Percentiles rank a stretch among this genome's conserved stretches.
phyloP scores from a whole-genome alignment of 2,888 invertebrate species.

The Plagodis pulveraria region DNA sequence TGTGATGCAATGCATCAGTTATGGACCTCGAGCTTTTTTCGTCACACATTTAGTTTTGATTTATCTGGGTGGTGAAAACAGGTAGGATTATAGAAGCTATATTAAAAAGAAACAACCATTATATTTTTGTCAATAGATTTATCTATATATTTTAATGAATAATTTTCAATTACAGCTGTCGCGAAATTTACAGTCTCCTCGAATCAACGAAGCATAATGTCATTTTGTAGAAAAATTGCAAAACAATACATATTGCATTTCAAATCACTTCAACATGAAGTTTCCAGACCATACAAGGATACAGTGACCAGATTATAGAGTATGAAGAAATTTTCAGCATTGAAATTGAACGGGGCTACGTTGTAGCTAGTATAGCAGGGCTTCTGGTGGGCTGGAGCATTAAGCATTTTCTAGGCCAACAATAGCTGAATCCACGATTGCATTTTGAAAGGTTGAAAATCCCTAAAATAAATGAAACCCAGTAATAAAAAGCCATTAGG shows the following conservation, averaged over 20 bases:
- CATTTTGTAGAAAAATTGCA: conserved; percentile 69
- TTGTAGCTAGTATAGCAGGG: too few species aligned
- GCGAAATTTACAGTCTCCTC: conserved; percentile 70
- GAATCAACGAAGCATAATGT: conserved; percentile 58
- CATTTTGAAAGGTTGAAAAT: too few species aligned
- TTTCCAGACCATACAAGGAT: conserved; percentile 3
- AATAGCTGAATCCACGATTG: too few species aligned
- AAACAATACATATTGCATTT: conserved; percentile 67
- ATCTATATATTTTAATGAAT: conserved; percentile 85
- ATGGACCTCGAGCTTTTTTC: too few species aligned
- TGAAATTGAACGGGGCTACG: too few species aligned
- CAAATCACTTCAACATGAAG: conserved; percentile 52
- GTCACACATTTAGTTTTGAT: too few species aligned
- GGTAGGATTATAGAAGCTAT: not conserved
- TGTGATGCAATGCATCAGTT: too few species aligned
- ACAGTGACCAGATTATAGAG: not conserved
- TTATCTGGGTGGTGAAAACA: too few species aligned
- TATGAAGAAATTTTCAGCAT: not conserved
- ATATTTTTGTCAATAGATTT: conserved; percentile 81
- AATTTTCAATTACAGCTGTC: conserved; percentile 81
- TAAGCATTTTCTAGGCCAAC: too few species aligned
- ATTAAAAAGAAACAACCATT: conserved; percentile 56
- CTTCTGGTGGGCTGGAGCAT: too few species aligned
- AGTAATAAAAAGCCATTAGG: too few species aligned
- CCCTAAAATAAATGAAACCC: too few species aligned